phyloP scores from a whole-genome alignment of 2,888 invertebrate genomes.

The Plutella xylostella region DNA sequence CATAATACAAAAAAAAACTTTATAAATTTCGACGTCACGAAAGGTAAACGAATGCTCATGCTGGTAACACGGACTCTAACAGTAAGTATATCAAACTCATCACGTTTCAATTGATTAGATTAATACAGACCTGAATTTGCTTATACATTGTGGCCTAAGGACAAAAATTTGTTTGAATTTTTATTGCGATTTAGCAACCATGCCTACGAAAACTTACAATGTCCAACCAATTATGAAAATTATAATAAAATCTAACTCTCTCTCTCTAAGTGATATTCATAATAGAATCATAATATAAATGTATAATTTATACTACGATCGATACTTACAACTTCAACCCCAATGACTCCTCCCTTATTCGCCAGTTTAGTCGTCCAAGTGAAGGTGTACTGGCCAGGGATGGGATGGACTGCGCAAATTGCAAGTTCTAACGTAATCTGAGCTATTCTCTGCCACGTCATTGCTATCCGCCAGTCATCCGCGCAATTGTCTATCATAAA shows the following conservation, averaged over 20 bases:
- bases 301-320: no score
- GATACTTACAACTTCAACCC: slow-evolving; percentile 72
- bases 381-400: slow-evolving; percentile 97
- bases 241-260: not conserved
- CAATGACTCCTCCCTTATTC: slow-evolving; percentile 82
- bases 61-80: slow-evolving; percentile 29
- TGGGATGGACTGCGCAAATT: slow-evolving; percentile 98
- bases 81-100: no score
- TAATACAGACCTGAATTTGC: slow-evolving; percentile 68
- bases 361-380: slow-evolving; percentile 96
- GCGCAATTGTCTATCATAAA: slow-evolving; percentile 99
- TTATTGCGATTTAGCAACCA: no score
- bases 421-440: slow-evolving; percentile 92
- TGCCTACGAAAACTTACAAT: slow-evolving; percentile 8
- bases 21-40: no score
- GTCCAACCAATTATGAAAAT: not conserved
- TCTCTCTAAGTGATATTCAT: not conserved
- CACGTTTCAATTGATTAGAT: slow-evolving; percentile 43
- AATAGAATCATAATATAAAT: no score
- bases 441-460: slow-evolving; percentile 97
- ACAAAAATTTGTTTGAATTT: slow-evolving; percentile 34
- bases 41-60: no score
- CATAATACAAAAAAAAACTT: no score
- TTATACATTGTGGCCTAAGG: slow-evolving; percentile 67
- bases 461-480: slow-evolving; percentile 99